Base-by-base conservation (phyloP, 2,113 vertebrate species). In the Phoenicopterus ruber region DNA sequence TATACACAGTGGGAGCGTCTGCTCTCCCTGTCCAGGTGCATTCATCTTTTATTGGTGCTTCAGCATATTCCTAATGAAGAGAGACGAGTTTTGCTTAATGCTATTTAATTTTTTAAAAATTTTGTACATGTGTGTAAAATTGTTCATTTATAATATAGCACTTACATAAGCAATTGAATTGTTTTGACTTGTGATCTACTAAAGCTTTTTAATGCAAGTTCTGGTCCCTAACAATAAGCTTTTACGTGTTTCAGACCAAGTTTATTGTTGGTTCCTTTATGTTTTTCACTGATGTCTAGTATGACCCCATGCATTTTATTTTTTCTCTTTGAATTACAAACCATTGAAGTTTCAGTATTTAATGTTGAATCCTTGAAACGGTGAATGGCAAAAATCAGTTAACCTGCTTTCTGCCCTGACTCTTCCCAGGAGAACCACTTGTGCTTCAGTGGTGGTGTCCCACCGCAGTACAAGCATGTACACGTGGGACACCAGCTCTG, bases 381-480 rank as follows among this genome's bases (percentile, higher is more conserved):
- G n/a, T 42, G 44, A 55, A 40, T 7, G 21, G 69, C 42, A 71
- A 74, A 67, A 62, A 59, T 63, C 21, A 57, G 8, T 67, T 42
- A 50, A 24, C 11, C 19, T 63, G 29, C 25, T 82, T 91, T 88
- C 40, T 86, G 46, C 13, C 20, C 31, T 63, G 42, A 58, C 42
- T 67, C 78, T n/a, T 87, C n/a, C 49, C 26, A 58, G 47, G 58
- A 67, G 22, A 76, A 32, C 13, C 0, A 8, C 28, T 57, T 29
- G 24, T 76, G 38, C 29, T 69, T 86, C 81, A 38, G 10, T 22
- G 14, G 10, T 59, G 31, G 11, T 42, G 47, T 62, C 47, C 49
- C 54, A 62, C 13, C 6, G 0, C 9, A 5, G 34, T 32, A 34
- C 38, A 47, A 46, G 18, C 2, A 1, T 57, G 47, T 18, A 4